Evolutionary conservation across 2,113 vertebrate species (phyloP).

Genomic region (Theristicus caerulescens): DNA sequence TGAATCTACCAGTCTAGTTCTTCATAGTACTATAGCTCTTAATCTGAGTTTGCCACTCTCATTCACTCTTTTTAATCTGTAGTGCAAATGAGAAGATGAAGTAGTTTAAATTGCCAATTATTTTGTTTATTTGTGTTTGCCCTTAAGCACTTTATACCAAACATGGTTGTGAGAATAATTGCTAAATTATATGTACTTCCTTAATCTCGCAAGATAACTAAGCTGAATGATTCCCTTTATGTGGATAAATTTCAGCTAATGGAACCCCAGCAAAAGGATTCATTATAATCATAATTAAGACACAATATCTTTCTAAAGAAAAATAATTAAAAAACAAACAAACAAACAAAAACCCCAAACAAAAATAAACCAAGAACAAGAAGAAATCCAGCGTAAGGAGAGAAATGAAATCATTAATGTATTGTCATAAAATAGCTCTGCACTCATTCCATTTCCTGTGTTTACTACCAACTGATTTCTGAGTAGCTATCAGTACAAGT

Average conservation of each 20-base stretch:
- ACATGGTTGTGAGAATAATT: neutral
- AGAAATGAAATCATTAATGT: neutral
- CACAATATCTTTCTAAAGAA: neutral
- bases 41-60: neutral
- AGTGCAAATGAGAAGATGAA: neutral
- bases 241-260: neutral
- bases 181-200: neutral
- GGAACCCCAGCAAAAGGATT: neutral
- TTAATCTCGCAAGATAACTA: neutral
- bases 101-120: neutral
- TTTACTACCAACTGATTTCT: neutral
- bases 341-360: too few relatives aligned
- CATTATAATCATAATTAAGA: neutral
- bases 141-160: neutral
- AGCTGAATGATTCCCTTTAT: neutral
- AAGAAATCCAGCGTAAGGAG: neutral
- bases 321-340: neutral
- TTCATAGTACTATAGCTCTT: neutral
- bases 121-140: constrained; percentile 8
- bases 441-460: neutral
- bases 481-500: neutral
- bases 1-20: neutral
- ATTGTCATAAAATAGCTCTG: neutral
- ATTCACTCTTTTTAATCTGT: neutral
- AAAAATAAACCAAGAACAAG: neutral